A percentile compares a stretch with the other conserved stretches of the same genome.
Evolutionary conservation across 2,888 invertebrate species (phyloP).

Genomic region (Anagyrus pseudococci): DNA sequence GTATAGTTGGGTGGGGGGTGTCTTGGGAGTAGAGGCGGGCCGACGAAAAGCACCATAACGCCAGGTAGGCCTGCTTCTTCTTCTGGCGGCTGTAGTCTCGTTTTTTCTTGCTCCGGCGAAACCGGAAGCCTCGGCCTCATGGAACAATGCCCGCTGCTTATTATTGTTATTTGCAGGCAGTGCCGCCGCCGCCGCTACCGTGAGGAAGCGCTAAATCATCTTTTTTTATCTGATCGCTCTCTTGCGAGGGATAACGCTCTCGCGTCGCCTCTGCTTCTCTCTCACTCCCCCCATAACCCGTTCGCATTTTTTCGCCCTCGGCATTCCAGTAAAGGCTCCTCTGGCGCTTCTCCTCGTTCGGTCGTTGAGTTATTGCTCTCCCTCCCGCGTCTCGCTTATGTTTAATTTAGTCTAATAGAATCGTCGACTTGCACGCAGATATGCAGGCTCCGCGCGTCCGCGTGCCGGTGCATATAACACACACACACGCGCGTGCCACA

Average conservation of each 20-base stretch:
- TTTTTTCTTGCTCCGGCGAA: too few species aligned
- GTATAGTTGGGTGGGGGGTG: too few species aligned
- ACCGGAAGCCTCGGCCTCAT: too few species aligned
- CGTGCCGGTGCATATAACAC: neutral
- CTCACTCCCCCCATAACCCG: neutral
- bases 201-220: slow-evolving; percentile 40
- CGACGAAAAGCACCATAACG: too few species aligned
- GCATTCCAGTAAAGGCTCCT: too few species aligned
- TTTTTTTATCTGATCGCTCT: slow-evolving; percentile 37
- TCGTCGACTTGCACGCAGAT: slow-evolving; percentile 19
- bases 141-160: slow-evolving; percentile 7
- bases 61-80: too few species aligned
- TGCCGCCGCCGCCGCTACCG: slow-evolving; percentile 1
- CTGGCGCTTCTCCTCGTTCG: neutral
- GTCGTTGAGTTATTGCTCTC: slow-evolving; percentile 18
- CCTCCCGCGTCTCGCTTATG: slow-evolving; percentile 5
- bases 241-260: slow-evolving; percentile 27
- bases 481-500: too few species aligned
- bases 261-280: neutral
- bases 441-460: neutral
- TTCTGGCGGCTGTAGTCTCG: too few species aligned
- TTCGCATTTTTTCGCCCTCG: neutral
- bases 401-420: slow-evolving; percentile 38
- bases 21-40: too few species aligned
- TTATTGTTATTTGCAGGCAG: slow-evolving; percentile 24